Percentiles rank a stretch among this genome's conserved stretches.
phyloP scores from a whole-genome alignment of 2,113 vertebrate genomes.

The Xiphorhynchus elegans region DNA sequence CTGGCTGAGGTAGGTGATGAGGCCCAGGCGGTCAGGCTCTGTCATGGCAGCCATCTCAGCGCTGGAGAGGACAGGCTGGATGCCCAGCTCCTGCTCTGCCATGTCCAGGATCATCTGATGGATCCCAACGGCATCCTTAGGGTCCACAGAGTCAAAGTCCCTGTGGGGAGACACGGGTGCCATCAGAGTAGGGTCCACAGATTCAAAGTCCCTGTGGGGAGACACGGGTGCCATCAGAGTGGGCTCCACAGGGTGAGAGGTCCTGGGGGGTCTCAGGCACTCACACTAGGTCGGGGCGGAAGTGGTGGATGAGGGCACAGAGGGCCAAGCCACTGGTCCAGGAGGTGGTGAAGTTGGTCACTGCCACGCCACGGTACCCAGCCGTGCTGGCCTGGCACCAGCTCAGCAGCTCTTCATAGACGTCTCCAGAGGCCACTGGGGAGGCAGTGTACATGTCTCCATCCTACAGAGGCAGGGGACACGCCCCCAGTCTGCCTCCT shows the following conservation, averaged over 20 bases:
- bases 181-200: neutral
- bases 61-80: constrained; percentile 85
- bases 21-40: constrained; percentile 82
- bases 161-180: constrained; percentile 42
- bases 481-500: neutral
- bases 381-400: constrained; percentile 90
- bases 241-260: neutral
- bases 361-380: constrained; percentile 75
- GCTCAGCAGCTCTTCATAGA: constrained; percentile 81
- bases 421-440: constrained; percentile 51
- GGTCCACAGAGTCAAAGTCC: constrained; percentile 78
- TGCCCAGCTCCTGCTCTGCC: constrained; percentile 87
- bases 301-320: constrained; percentile 86
- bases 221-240: neutral
- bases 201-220: constrained; percentile 78
- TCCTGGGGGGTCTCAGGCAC: neutral
- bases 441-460: neutral
- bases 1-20: constrained; percentile 93
- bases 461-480: neutral
- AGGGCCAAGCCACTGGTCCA: constrained; percentile 89
- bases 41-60: constrained; percentile 74
- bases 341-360: constrained; percentile 84
- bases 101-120: constrained; percentile 80
- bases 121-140: constrained; percentile 65
- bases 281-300: constrained; percentile 88